phyloP scores from a whole-genome alignment of 2,113 vertebrate genomes.

The Fulmarus glacialis region DNA sequence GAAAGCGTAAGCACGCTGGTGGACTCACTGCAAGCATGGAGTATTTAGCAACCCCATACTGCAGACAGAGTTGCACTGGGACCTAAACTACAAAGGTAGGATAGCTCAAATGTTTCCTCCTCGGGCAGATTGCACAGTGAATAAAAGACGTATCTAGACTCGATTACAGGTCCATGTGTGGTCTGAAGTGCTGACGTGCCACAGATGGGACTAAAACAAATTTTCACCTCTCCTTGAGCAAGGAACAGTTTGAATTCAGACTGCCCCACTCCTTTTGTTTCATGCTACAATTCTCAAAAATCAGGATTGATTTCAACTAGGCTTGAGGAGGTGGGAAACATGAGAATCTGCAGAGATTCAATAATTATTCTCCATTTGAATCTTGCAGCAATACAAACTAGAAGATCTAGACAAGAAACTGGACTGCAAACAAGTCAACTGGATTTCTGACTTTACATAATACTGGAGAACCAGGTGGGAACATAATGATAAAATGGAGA shows the following conservation, averaged over 20 bases:
- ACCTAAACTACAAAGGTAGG: not conserved
- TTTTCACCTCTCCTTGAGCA: not conserved
- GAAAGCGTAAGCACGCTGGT: not conserved
- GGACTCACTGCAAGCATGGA: not conserved
- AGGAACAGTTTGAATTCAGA: not conserved
- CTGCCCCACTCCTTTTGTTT: not conserved
- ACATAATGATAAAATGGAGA: not conserved
- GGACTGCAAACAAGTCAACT: not conserved
- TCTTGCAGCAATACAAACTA: not conserved
- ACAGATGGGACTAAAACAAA: not conserved
- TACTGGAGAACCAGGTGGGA: not conserved
- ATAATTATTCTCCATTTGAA: not conserved
- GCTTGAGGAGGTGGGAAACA: not conserved
- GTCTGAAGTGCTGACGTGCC: not conserved
- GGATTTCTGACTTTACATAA: not conserved
- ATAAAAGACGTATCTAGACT: not conserved
- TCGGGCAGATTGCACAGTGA: not conserved
- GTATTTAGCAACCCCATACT: not conserved
- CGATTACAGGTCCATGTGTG: not conserved
- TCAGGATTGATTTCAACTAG: not conserved
- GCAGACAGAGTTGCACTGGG: not conserved
- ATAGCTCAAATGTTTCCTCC: not conserved
- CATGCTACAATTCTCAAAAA: not conserved
- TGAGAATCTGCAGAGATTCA: not conserved
- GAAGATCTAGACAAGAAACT: not conserved